Conservation (phyloP, 2,113 vertebrate species). For the Aegotheles bennettii region DNA sequence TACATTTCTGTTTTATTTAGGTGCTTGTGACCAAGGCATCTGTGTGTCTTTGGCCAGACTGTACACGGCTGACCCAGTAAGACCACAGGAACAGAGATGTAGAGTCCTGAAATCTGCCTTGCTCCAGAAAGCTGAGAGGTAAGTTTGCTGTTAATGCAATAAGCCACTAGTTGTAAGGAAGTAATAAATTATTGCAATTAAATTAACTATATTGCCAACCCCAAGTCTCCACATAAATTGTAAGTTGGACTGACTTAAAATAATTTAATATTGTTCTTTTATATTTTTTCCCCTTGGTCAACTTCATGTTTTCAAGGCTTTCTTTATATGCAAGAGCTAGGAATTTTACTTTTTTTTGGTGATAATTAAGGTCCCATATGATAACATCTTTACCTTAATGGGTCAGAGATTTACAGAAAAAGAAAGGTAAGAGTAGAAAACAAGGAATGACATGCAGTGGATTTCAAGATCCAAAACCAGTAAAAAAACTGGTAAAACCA, state of each 20-base stretch:
- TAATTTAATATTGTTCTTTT: not conserved
- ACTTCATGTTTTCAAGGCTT: not conserved
- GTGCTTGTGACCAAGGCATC: not conserved
- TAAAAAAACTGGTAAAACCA: too few species aligned
- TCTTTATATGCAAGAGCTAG: not conserved
- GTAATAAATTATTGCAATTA: not conserved
- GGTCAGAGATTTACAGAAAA: not conserved
- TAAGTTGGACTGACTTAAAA: not conserved
- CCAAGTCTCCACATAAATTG: not conserved
- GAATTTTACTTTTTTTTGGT: not conserved
- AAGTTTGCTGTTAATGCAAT: not conserved
- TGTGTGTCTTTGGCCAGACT: fast-evolving
- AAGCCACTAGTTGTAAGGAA: not conserved
- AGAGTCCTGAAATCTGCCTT: not conserved
- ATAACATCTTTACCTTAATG: not conserved
- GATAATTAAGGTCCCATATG: not conserved
- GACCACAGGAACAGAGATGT: not conserved
- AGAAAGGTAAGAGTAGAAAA: not conserved
- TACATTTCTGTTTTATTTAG: not conserved
- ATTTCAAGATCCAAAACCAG: not conserved
- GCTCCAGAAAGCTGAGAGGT: not conserved
- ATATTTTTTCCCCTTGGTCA: not conserved
- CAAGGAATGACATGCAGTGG: not conserved
- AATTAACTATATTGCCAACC: not conserved
- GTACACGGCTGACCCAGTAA: not conserved